Evolutionary conservation across 2,113 vertebrate genomes (phyloP).

Genomic region (Mohoua ochrocephala): DNA sequence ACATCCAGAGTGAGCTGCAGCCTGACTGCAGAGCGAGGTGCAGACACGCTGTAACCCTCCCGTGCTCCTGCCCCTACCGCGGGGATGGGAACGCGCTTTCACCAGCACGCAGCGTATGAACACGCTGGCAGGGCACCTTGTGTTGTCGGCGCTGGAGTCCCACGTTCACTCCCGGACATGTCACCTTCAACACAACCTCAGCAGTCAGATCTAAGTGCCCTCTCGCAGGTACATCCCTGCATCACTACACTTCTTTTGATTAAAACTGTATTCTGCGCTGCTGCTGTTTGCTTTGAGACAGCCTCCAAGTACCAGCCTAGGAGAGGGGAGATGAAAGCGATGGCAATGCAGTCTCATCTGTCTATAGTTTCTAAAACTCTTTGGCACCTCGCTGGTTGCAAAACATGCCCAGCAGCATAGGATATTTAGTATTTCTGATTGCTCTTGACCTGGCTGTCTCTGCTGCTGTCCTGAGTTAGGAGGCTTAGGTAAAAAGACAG

Average conservation of each 20-base stretch:
- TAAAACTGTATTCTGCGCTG: background rate
- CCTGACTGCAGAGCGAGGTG: accelerated
- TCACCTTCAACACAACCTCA: slow-evolving; percentile 7
- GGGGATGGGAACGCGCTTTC: background rate
- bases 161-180: background rate
- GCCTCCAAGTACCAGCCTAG: background rate
- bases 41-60: background rate
- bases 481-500: slow-evolving; percentile 20
- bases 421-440: slow-evolving; percentile 46
- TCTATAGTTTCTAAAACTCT: slow-evolving; percentile 13
- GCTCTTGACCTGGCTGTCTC: slow-evolving; percentile 33
- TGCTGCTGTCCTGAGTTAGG: slow-evolving; percentile 1
- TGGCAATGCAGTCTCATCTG: background rate
- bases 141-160: background rate
- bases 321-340: background rate
- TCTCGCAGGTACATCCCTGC: background rate
- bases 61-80: background rate
- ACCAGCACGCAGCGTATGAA: background rate
- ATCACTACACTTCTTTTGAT: background rate
- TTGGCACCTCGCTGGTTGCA: background rate
- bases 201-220: background rate
- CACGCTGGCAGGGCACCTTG: background rate
- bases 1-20: background rate
- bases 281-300: background rate
- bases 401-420: background rate